phyloP scores from a whole-genome alignment of 2,888 invertebrate genomes.

The Ferdinandea cuprea region DNA sequence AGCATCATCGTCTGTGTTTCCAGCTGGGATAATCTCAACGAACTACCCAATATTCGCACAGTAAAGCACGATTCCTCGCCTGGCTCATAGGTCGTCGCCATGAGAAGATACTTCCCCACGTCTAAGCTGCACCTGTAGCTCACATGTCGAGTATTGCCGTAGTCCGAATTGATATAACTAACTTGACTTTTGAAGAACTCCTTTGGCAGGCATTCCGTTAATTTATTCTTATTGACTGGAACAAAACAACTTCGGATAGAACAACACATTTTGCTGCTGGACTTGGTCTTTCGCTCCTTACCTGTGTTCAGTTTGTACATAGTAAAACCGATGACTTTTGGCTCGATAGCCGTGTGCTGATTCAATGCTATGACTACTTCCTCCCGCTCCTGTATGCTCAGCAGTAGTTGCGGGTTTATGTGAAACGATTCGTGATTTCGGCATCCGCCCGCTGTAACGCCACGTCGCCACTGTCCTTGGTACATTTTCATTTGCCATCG shows the following conservation, averaged over 20 bases:
- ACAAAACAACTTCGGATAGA: slow-evolving; percentile 32
- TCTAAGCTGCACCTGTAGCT: slow-evolving; percentile 91
- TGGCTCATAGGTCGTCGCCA: slow-evolving; percentile 96
- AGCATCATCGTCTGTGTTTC: slow-evolving; percentile 84
- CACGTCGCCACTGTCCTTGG: slow-evolving; percentile 93
- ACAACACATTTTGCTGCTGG: not conserved
- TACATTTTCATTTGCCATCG: slow-evolving; percentile 95
- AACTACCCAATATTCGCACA: slow-evolving; percentile 90
- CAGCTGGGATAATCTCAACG: slow-evolving; percentile 89
- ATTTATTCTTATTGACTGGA: slow-evolving; percentile 84
- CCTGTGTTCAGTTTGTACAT: slow-evolving; percentile 85
- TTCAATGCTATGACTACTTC: slow-evolving; percentile 93
- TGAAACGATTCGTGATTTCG: slow-evolving; percentile 96
- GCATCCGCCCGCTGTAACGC: slow-evolving; percentile 95
- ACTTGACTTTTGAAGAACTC: slow-evolving; percentile 93
- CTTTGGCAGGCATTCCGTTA: slow-evolving; percentile 90
- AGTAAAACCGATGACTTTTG: slow-evolving; percentile 96
- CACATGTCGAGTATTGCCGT: slow-evolving; percentile 95
- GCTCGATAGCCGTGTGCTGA: slow-evolving; percentile 95
- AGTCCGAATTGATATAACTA: slow-evolving; percentile 93
- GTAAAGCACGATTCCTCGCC: slow-evolving; percentile 95
- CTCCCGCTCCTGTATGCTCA: slow-evolving; percentile 90
- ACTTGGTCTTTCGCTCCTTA: slow-evolving; percentile 69
- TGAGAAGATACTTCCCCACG: slow-evolving; percentile 91
- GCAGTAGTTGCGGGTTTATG: slow-evolving; percentile 94